Conservation (phyloP, 23 tunicate genomes). For the Oikopleura dioica region DNA sequence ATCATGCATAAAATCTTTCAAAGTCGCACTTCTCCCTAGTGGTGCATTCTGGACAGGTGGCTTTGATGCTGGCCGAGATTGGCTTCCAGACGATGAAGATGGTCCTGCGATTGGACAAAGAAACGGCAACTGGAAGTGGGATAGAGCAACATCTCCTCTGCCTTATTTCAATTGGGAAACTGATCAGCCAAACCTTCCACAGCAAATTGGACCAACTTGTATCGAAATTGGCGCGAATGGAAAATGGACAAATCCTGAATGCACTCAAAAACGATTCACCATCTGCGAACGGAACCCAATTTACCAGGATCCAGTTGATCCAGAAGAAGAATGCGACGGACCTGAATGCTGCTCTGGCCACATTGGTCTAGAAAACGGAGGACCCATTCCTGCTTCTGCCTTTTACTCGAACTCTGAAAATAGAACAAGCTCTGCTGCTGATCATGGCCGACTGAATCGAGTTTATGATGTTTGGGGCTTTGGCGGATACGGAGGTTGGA, state of each 20-base stretch:
- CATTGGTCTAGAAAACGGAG: conserved; percentile 59
- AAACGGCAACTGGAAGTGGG: conserved; percentile 1
- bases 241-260: neutral
- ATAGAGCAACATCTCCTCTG: neutral
- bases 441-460: conserved; percentile 50
- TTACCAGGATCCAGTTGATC: neutral
- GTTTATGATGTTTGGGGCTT: conserved; percentile 19
- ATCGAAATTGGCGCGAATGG: neutral
- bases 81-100: neutral
- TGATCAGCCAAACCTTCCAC: neutral
- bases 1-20: too few species aligned
- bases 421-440: conserved; percentile 25
- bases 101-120: too few species aligned
- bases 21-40: too few species aligned
- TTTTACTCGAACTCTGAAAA: conserved; percentile 31
- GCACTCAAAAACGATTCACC: neutral
- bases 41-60: neutral
- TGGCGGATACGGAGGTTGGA: conserved; percentile 55
- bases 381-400: conserved; percentile 23
- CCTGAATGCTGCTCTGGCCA: conserved; percentile 67
- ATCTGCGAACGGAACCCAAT: neutral
- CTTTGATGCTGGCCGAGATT: neutral
- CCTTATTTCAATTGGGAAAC: neutral
- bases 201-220: neutral
- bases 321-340: conserved; percentile 11